Percentiles rank a stretch among this genome's conserved stretches.
Conservation (phyloP, 2,113 vertebrate species). For the Rhabdornis inornatus region DNA sequence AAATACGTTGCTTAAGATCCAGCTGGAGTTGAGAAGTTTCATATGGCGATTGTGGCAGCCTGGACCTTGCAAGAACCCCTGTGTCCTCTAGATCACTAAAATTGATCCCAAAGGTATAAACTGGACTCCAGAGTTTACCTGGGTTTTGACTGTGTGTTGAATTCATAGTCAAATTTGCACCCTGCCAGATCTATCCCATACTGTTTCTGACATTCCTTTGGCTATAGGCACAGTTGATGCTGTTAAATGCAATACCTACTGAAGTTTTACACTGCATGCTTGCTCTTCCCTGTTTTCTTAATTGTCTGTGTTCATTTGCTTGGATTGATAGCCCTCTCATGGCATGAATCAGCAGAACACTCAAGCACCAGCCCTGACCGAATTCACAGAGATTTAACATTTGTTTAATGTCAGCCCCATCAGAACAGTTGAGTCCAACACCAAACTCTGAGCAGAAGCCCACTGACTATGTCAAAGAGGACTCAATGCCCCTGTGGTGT, state of each 20-base stretch:
- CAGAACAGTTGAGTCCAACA: background rate
- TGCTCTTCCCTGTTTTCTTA: background rate
- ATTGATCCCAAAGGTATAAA: background rate
- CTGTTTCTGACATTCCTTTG: background rate
- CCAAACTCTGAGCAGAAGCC: background rate
- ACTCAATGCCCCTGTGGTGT: background rate
- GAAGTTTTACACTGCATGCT: background rate
- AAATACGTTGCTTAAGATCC: background rate
- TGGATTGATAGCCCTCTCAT: background rate
- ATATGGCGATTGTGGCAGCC: accelerated
- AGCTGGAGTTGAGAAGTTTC: background rate
- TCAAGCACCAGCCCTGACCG: background rate
- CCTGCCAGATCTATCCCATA: background rate
- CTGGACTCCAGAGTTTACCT: background rate
- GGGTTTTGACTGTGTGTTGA: background rate
- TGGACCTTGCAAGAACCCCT: background rate
- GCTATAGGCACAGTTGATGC: background rate
- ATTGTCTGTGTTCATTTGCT: background rate
- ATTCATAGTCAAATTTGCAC: background rate
- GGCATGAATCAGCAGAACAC: background rate
- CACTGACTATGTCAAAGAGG: background rate
- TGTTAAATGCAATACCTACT: background rate
- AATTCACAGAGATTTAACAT: background rate
- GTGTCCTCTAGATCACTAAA: background rate
- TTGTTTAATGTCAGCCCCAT: background rate